These are phyloP conservation scores for Anas georgica DNA, from an alignment of 2,797 vertebrate species.

Conservation along the genomic window DNA sequence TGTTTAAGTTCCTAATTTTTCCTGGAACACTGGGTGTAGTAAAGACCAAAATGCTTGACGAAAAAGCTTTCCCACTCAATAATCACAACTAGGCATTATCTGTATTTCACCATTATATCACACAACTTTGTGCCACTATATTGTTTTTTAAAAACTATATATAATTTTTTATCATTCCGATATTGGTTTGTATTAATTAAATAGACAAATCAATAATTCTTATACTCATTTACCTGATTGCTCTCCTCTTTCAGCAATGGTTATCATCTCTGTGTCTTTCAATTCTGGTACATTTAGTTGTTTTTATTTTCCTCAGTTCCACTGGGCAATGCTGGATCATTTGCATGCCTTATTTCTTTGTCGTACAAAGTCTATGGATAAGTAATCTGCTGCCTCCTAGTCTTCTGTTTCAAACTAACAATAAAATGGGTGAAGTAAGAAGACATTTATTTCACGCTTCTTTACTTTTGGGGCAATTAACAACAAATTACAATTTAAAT, in stretches of 20 bases:
- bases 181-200: conserved; percentile 4
- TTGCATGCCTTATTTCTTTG: background rate
- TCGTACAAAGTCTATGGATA: accelerated
- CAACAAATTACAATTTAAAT: background rate
- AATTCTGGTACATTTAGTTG: background rate
- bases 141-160: background rate
- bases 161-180: background rate
- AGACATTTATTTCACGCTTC: background rate
- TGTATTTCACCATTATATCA: background rate
- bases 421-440: background rate
- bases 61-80: background rate
- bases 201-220: conserved; percentile 12
- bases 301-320: background rate
- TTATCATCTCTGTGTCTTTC: background rate
- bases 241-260: background rate
- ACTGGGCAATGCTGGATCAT: background rate
- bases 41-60: background rate
- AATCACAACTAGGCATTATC: background rate
- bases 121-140: background rate
- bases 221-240: background rate
- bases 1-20: background rate
- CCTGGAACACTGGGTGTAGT: background rate
- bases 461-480: background rate
- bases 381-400: background rate
- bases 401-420: background rate